Evolutionary conservation across 2,113 vertebrate genomes (phyloP), one percentile per base, ranked within the genome.

Genomic region (Ranitomeya variabilis): DNA sequence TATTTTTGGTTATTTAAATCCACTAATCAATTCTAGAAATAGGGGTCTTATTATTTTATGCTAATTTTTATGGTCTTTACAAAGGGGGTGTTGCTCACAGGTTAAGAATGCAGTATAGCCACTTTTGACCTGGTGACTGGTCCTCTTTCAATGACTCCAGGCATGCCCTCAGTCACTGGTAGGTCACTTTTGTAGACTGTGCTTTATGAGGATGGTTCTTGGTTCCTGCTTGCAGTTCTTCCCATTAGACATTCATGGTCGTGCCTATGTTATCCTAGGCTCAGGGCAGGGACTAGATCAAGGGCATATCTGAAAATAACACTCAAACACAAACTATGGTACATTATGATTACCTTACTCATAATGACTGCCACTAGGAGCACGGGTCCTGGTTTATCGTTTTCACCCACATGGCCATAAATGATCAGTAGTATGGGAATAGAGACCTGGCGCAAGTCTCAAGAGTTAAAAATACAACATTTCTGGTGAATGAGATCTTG

Each of bases 401-500:
- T 78, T 8, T 78, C n/a, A 21, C 19, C 51, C 73, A 0, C 16
- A 55, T 55, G 11, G 51, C 45, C 78, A 60, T 23, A 59, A 7
- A 60, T 18, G 14, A 31, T 8, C 0, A 26, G 23, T 16, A 55
- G 12, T 26, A 54, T 69, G 64, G 82, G 82, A 84, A 84, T 26
- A 26, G n/a, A 51, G 26, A 21, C 67, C 12, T 55, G 51, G 51
- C 26, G 51, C 7, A 55, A 18, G 52, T 71, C 51, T 55, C 55
- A 81, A 59, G 62, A 31, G 79, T 83, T 83, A 83, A 73, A 82
- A 89, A 71, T 60, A 59, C 31, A 59, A 52, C 18, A 76, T 74
- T 80, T 90, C 83, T 87, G 80, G 76, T 90, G 78, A 88, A 90
- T 73, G 80, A 73, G 87, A 85, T 91, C 51, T 90, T 90, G 71